Percentiles rank a stretch among this genome's conserved stretches.
phyloP scores from a whole-genome alignment of 2,888 invertebrate genomes.

The Drosophila algonquin region DNA sequence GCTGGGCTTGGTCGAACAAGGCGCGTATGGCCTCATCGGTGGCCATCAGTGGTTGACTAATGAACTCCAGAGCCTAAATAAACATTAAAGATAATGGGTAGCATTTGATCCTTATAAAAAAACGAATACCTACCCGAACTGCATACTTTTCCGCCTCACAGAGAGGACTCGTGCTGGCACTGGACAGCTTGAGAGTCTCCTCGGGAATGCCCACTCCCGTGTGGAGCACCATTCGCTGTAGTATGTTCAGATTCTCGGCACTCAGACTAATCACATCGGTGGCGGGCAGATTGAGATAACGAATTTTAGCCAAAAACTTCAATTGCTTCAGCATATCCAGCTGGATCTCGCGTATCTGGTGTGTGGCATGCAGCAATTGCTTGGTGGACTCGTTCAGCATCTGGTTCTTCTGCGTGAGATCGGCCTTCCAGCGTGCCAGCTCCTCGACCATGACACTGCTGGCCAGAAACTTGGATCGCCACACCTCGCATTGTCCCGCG shows the following conservation, averaged over 20 bases:
- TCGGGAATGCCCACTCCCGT: constrained; percentile 84
- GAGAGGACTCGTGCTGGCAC: constrained; percentile 76
- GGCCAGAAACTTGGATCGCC: constrained; percentile 97
- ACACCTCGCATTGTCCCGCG: constrained; percentile 97
- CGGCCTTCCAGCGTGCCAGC: constrained; percentile 93
- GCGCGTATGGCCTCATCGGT: constrained; percentile 84
- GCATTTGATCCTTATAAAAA: not conserved
- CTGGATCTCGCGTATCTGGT: constrained; percentile 84
- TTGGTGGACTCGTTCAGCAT: constrained; percentile 82
- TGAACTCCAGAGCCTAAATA: constrained; percentile 77
- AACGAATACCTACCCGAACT: constrained; percentile 67
- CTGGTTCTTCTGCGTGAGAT: constrained; percentile 86
- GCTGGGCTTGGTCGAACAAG: constrained; percentile 81
- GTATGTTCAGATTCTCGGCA: constrained; percentile 83
- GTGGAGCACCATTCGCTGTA: constrained; percentile 83
- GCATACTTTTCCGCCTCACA: constrained; percentile 83
- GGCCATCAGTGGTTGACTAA: constrained; percentile 82
- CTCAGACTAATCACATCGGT: constrained; percentile 82
- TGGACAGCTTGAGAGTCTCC: constrained; percentile 75
- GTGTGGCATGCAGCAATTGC: constrained; percentile 77
- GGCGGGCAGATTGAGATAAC: constrained; percentile 82
- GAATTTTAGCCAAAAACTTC: constrained; percentile 83
- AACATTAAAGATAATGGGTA: not conserved
- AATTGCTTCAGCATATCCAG: constrained; percentile 82
- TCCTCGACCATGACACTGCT: constrained; percentile 97